phyloP scores from a whole-genome alignment of 2,113 vertebrate genomes.

The Microtus richardsoni region DNA sequence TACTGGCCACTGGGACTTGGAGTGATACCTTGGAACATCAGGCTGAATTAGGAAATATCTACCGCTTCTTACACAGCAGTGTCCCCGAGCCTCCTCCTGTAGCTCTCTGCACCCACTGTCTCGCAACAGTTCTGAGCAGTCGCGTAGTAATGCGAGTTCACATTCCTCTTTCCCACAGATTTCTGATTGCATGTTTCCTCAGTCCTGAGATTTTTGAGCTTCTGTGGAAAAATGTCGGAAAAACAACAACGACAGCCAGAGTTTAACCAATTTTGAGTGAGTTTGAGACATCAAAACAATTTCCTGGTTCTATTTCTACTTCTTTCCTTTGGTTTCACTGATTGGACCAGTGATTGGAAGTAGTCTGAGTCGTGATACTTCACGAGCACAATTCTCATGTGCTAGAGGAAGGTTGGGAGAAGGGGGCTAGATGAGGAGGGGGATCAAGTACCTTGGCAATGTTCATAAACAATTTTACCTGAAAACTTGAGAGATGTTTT shows the following conservation, averaged over 20 bases:
- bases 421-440: background rate
- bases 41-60: constrained; percentile 11
- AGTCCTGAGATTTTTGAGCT: constrained; percentile 15
- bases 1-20: constrained; percentile 37
- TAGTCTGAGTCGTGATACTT: background rate
- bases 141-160: background rate
- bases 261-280: constrained; percentile 40
- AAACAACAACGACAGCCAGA: background rate
- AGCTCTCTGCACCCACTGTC: background rate
- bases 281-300: background rate
- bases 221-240: constrained; percentile 48
- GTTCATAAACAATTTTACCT: background rate
- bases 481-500: constrained; percentile 15
- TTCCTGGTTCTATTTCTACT: constrained; percentile 33
- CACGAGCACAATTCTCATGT: background rate
- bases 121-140: constrained; percentile 50
- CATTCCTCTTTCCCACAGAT: constrained; percentile 31
- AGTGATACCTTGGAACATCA: background rate
- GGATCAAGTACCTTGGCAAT: background rate
- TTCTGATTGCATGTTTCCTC: background rate
- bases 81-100: background rate
- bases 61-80: background rate
- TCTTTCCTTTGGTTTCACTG: background rate
- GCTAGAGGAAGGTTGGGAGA: background rate
- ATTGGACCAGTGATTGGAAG: constrained; percentile 10